Conservation (phyloP, 2,888 invertebrate species). For the Mycogona germanica region DNA sequence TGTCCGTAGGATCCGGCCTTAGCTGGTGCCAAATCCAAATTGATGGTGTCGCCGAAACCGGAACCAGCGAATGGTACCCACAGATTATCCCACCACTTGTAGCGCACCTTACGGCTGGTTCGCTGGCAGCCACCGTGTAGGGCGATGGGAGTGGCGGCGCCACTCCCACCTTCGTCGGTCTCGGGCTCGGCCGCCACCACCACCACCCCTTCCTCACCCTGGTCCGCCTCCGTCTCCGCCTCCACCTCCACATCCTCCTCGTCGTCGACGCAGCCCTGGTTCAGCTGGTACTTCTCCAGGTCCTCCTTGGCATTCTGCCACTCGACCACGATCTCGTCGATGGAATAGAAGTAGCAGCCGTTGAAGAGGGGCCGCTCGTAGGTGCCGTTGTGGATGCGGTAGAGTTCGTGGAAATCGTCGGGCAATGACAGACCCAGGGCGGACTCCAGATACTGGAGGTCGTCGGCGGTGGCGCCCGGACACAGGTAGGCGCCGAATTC, state of each 20-base stretch:
- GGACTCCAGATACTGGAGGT: not conserved
- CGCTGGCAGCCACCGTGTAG: too few relatives aligned
- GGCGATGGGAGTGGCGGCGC: too few relatives aligned
- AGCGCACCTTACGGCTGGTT: not conserved
- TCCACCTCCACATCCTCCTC: constrained; percentile 2
- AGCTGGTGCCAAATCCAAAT: not conserved
- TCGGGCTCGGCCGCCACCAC: too few relatives aligned
- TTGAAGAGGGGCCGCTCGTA: not conserved
- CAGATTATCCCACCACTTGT: constrained; percentile 4
- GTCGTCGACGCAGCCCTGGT: constrained; percentile 2
- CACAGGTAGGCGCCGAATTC: constrained; percentile 7
- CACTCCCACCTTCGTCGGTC: too few relatives aligned
- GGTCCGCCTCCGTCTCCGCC: too few relatives aligned
- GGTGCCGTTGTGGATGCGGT: constrained; percentile 4
- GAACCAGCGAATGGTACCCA: constrained; percentile 7
- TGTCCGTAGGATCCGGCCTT: constrained; percentile 4
- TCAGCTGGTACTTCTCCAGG: not conserved
- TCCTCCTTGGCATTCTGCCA: constrained; percentile 4
- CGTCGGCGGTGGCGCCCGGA: constrained; percentile 5
- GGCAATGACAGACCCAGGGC: not conserved
- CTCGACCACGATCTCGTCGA: constrained; percentile 1
- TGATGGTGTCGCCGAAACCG: not conserved
- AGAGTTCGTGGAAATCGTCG: constrained; percentile 1
- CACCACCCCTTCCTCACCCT: too few relatives aligned
- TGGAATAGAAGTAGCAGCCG: constrained; percentile 2